phyloP scores from a whole-genome alignment of 2,888 invertebrate genomes.

The Agrochola circellaris region DNA sequence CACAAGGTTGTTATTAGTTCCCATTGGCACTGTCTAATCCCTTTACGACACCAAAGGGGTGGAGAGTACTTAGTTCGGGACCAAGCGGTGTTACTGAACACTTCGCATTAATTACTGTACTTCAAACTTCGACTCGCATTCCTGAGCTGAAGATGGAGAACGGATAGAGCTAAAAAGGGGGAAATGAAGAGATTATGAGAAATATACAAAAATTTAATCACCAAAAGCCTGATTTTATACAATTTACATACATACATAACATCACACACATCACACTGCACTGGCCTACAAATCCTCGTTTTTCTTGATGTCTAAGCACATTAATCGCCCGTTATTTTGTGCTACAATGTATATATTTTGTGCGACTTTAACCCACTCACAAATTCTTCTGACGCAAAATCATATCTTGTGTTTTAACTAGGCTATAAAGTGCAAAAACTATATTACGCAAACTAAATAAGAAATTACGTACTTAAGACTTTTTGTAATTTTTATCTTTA shows the following conservation, averaged over 20 bases:
- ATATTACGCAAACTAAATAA: too few species aligned
- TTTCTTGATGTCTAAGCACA: too few species aligned
- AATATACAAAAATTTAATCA: background rate
- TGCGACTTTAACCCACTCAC: too few species aligned
- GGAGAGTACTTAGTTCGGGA: slow-evolving; percentile 36
- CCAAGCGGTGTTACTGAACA: slow-evolving; percentile 37
- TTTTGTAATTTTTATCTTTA: too few species aligned
- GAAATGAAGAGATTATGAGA: background rate
- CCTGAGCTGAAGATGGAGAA: background rate
- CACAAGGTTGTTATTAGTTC: slow-evolving; percentile 36
- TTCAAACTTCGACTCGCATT: slow-evolving; percentile 29
- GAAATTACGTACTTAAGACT: too few species aligned
- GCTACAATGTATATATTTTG: too few species aligned
- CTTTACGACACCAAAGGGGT: slow-evolving; percentile 59
- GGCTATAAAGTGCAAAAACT: too few species aligned
- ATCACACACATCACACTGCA: too few species aligned
- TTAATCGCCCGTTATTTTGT: too few species aligned
- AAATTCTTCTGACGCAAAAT: too few species aligned
- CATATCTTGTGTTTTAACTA: too few species aligned
- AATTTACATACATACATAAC: background rate
- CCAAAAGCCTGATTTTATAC: background rate
- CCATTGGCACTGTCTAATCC: slow-evolving; percentile 35
- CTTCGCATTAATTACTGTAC: slow-evolving; percentile 51
- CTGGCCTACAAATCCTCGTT: too few species aligned
- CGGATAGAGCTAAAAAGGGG: background rate